phyloP scores from a whole-genome alignment of 1,140 invertebrate genomes.

The Bombus waltoni region DNA sequence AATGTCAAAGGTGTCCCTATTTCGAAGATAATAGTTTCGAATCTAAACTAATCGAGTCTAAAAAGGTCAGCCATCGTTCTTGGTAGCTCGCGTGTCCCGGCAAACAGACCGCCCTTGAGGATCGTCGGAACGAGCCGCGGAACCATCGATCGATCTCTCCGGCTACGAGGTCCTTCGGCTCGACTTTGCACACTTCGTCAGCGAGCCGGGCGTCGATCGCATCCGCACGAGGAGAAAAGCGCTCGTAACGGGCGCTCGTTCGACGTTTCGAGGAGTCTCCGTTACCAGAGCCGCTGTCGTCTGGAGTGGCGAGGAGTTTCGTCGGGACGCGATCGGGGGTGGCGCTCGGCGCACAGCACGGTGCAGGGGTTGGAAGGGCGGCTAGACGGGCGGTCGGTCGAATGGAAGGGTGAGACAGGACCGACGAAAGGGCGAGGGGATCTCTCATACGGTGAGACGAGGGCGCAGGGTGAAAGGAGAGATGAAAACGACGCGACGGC shows the following conservation, averaged over 20 bases:
- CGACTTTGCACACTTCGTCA: conserved; percentile 42
- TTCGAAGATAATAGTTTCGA: not conserved
- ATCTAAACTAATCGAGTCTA: no score
- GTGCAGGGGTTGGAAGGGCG: conserved; percentile 35
- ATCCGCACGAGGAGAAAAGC: conserved; percentile 42
- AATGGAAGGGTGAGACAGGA: conserved; percentile 50
- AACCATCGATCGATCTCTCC: conserved; percentile 12
- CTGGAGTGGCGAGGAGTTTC: conserved; percentile 63
- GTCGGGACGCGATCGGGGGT: conserved; percentile 48
- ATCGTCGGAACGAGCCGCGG: not conserved
- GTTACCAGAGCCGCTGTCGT: conserved; percentile 61
- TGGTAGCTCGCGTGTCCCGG: not conserved
- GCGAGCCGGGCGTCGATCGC: conserved; percentile 34
- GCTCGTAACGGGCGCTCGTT: conserved; percentile 53
- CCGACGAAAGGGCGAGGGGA: conserved; percentile 23
- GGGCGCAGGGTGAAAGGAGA: conserved; percentile 62
- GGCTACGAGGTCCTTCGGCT: not conserved
- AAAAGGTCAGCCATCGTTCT: not conserved
- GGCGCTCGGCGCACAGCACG: conserved; percentile 26
- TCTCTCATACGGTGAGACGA: conserved; percentile 41
- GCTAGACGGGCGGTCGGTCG: conserved; percentile 49
- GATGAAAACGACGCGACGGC: conserved; percentile 65
- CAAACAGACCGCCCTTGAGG: not conserved
- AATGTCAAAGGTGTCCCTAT: not conserved
- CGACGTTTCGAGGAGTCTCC: conserved; percentile 46